Conservation (phyloP, 2,113 vertebrate genomes). For the Poeciliopsis turrubarensis region DNA sequence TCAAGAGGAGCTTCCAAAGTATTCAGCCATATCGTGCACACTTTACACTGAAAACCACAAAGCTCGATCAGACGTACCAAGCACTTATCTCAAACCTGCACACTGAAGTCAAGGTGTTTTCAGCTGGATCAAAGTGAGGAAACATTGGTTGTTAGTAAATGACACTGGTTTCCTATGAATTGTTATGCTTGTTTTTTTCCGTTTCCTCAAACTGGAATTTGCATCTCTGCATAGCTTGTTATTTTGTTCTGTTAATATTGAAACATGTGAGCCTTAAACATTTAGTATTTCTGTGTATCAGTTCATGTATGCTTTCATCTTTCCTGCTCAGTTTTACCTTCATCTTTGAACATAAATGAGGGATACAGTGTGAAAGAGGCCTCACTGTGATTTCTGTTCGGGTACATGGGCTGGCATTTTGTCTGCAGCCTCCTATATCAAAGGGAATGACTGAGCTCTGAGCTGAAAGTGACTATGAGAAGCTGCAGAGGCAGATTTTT, state of each 20-base stretch:
- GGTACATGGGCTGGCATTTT: background rate
- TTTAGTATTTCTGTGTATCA: background rate
- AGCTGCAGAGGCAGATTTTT: constrained; percentile 28
- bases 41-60: background rate
- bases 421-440: background rate
- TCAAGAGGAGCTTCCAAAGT: background rate
- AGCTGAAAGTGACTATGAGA: background rate
- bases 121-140: background rate
- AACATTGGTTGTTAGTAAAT: background rate
- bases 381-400: constrained; percentile 3
- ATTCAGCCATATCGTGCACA: background rate
- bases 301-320: too few species aligned
- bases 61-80: background rate
- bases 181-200: background rate
- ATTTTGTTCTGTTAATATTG: background rate
- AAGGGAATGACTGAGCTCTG: background rate
- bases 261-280: background rate
- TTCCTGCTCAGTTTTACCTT: background rate
- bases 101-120: background rate
- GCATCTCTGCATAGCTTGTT: background rate
- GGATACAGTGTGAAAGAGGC: background rate
- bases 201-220: constrained; percentile 33
- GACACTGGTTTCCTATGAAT: background rate
- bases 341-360: constrained; percentile 1
- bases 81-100: background rate